Evolutionary conservation across 2,888 invertebrate species (phyloP), one percentile per base, ranked within the genome.

Genomic region (Diloba caeruleocephala): DNA sequence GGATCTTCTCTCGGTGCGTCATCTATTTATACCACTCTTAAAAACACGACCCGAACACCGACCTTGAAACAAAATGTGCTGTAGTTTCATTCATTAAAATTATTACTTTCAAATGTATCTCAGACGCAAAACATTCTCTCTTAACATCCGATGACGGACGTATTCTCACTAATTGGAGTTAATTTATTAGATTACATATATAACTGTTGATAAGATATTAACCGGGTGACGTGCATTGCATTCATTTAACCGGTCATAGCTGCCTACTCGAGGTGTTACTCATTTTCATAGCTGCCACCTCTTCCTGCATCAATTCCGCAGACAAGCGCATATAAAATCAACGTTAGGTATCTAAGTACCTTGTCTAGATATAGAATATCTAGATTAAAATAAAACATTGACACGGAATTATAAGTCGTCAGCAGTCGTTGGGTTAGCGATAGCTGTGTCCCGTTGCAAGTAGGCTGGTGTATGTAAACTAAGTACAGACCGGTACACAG

Each of bases 1-100:
- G 87, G 80, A 87, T 87, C 79, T 71, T 66, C 77, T 71, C 70
- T 82, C 79, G 87, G 84, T 89, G 89, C 87, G 89, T 89, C 84
- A 84, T 81, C 79, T 84, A 82, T 84, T 84, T 82, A 79, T 83
- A 82, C 70, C 78, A 78, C 68, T 76, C 71, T 71, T 71, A 76
- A 73, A 77, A 74, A 76, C 71, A 68, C 65, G 63, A 67, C 63
- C 61, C 69, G 58, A 79, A 74, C 72, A 68, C 55, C 80, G 84
- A 82, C 88, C 89, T 89, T 89, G 85, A 85, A 82, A 67, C n/a
- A n/a, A 72, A 71, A 78, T 74, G 64, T 76, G 73, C 74, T 76
- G 74, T 75, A 70, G 76, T 74, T 85, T 79, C 84, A 84, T 85
- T 85, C 84, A 86, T 79, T 79, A 78, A 76, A 79, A 79, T 83